Base-by-base conservation (phyloP, 1,140 invertebrate genomes). In the Leucophenga varia region DNA sequence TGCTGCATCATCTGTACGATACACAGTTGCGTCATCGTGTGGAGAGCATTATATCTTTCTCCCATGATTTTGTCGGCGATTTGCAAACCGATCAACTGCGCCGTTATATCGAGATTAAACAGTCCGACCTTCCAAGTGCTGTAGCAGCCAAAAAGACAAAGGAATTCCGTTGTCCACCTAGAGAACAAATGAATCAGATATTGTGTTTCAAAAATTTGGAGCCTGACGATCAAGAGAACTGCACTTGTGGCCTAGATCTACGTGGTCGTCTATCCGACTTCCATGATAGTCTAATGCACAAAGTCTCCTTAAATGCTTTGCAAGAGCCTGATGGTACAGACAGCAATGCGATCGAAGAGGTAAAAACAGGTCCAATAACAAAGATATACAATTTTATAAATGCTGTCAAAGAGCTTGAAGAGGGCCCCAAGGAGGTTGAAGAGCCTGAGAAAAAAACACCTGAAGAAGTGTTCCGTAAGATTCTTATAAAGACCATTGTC, bases 81-180 rank as follows among this genome's bases (percentile, higher is more conserved):
- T 72, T 97, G 32, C 97, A 99, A 77, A 77, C 83, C 31, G 97
- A 99, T 82, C 97, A 99, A 76, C 78, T 97, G 50, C 82, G 91
- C 54, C 86, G 97, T 68, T 99, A 99, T 77, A 89, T 93, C 56
- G 95, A 98, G 64, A 98, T 99, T 63, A 99, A 99, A 74, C 93
- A 97, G 70, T 97, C 96, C 0, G 95, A 99, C 79, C 78, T 99
- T 37, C 96, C 97, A 12, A 95, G 97, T 38, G 94, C 97, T 6
- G 85, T 98, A 2, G 96, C 97, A 28, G 97, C 97, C 5, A 98
- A 96, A 75, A 97, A 96, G 75, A 99, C 97, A 0, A 87, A 90
- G 70, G 97, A 99, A 76, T 99, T 97, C 79, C 85, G 97, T 49
- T 99, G 97, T 83, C 95, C 97, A 8, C 96, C 97, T 1, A 82